Base-by-base conservation (phyloP, 1,140 invertebrate species). In the Ostrea edulis region DNA sequence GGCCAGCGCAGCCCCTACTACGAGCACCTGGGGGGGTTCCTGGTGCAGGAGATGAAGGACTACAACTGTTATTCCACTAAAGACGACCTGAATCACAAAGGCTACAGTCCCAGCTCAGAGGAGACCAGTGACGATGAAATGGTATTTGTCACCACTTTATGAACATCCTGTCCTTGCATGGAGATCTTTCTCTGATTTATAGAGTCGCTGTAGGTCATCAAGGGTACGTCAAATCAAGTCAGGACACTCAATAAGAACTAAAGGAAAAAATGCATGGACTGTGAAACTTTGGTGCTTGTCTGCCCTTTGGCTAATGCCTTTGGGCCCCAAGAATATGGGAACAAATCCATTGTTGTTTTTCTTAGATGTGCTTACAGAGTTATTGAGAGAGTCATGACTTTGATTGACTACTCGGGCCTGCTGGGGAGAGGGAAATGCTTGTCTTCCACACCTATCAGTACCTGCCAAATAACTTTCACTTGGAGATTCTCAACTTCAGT, bases 71-170 rank as follows among this genome's bases (percentile, higher is more conserved):
- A 93, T 90, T 93, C 93, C 12, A 71, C 55, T 20, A 84, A 71
- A 29, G 87, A 81, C 55, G 85, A 85, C 51, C 83, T 86, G 51
- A 58, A 82, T 25, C 85, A 85, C 58, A 87, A 86, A 14, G 88
- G 85, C 29, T 89, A 89, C 85, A 53, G 82, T 53, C 90, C 92
- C 81, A 90, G 89, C 53, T 87, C 87, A 82, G 89, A 92, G 7
- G 88, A 89, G 29, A 9, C 88, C 14, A 90, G 82, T 35, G 90
- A 90, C 20, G 90, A 92, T 81, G 87, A 91, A 86, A 89, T 90
- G 91, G 93, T 93, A 91, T 92, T 91, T 88, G 92, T 92, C 77
- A 93, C 92, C 3, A 86, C 92, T 44, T 92, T 93, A 92, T 93
- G 68, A 71, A 25, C 68, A 22, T 35, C 25, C 68, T 71, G 68